These are phyloP conservation scores for Lochmaea crataegi DNA, from an alignment of 2,888 invertebrate genomes.

Conservation along the genomic window DNA sequence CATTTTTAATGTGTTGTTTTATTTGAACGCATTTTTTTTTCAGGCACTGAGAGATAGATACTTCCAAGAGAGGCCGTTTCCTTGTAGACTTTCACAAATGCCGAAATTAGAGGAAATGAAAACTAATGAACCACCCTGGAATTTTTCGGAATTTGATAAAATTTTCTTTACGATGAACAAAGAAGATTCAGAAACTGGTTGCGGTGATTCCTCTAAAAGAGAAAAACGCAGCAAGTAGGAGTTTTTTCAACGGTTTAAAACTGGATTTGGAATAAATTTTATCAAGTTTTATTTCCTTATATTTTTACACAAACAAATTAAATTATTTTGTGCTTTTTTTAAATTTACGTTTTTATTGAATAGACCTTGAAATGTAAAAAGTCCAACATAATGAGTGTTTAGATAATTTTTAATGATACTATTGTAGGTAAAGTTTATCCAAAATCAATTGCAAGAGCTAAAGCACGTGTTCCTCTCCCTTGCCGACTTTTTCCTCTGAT, in stretches of 20 bases:
- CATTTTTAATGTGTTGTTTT: background rate
- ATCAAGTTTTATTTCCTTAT: too few relatives aligned
- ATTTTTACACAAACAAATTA: too few relatives aligned
- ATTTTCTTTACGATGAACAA: constrained; percentile 48
- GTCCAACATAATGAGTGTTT: too few relatives aligned
- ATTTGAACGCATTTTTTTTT: constrained; percentile 51
- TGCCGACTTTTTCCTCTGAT: too few relatives aligned
- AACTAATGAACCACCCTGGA: constrained; percentile 44
- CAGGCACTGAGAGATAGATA: constrained; percentile 81
- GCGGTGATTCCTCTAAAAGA: constrained; percentile 3
- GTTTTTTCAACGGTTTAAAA: background rate
- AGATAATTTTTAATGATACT: too few relatives aligned
- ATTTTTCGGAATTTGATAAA: constrained; percentile 56
- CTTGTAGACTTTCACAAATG: constrained; percentile 74
- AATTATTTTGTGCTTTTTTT: too few relatives aligned
- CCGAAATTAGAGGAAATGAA: constrained; percentile 70
- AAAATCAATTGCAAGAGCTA: too few relatives aligned
- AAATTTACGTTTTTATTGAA: too few relatives aligned
- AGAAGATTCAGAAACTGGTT: constrained; percentile 22
- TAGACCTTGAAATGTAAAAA: too few relatives aligned
- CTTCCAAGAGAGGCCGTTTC: constrained; percentile 76
- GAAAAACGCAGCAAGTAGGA: constrained; percentile 1
- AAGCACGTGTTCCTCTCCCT: too few relatives aligned
- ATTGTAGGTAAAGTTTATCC: too few relatives aligned
- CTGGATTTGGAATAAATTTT: background rate